Evolutionary conservation across 2,888 invertebrate genomes (phyloP).

Genomic region (Tachina lurida): DNA sequence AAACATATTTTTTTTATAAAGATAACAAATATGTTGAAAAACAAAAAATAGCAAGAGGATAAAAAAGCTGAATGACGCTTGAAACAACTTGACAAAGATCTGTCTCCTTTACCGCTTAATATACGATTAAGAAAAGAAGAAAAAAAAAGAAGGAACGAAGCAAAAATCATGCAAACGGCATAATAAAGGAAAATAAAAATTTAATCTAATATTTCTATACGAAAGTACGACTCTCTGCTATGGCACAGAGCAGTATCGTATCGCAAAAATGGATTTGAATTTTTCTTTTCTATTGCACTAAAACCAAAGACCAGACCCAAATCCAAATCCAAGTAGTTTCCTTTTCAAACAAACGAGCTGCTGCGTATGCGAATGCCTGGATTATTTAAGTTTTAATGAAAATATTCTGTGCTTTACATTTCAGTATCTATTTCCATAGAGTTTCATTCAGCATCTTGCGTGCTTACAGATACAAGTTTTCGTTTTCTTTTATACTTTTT

Average conservation of each 20-base stretch:
- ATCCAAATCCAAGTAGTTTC: conserved; percentile 26
- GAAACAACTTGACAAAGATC: conserved; percentile 35
- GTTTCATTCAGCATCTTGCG: conserved; percentile 41
- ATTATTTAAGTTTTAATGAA: conserved; percentile 54
- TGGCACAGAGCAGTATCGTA: conserved; percentile 28
- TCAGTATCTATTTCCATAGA: conserved; percentile 5
- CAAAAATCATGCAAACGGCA: conserved; percentile 2
- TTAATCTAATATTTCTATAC: conserved; percentile 44
- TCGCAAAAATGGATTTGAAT: conserved; percentile 8
- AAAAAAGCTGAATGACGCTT: background rate
- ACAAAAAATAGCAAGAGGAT: background rate
- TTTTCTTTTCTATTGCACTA: conserved; percentile 7
- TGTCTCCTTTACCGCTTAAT: conserved; percentile 16
- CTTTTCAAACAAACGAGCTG: conserved; percentile 2
- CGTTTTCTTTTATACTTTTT: conserved; percentile 23
- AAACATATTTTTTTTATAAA: conserved; percentile 1
- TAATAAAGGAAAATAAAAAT: conserved; percentile 44
- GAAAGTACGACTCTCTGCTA: background rate
- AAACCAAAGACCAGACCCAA: conserved; percentile 41
- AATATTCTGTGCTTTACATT: conserved; percentile 32
- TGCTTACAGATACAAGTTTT: conserved; percentile 60
- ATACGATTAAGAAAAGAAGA: conserved; percentile 38
- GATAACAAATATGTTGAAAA: conserved; percentile 48
- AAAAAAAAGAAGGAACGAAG: conserved; percentile 10
- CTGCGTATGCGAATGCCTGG: conserved; percentile 28